Percentiles rank a stretch among this genome's conserved stretches.
Conservation (phyloP, 2,797 vertebrate genomes). For the Premnoplex brunnescens region DNA sequence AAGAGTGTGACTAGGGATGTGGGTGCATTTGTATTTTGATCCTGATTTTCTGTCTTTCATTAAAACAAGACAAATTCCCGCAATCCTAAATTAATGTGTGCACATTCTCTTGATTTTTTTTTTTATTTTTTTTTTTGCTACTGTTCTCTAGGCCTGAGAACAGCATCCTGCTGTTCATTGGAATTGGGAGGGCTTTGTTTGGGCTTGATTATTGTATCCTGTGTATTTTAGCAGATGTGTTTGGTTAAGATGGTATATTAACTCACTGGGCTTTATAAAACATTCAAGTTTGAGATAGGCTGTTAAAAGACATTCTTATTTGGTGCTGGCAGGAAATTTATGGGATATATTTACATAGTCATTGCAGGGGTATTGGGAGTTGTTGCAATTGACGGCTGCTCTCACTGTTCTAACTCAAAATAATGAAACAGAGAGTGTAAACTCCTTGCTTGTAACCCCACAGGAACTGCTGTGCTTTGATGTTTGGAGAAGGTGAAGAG, state of each 20-base stretch:
- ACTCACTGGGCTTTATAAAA: not conserved
- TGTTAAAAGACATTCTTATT: not conserved
- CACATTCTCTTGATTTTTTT: not conserved
- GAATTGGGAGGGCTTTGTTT: not conserved
- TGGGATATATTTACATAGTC: not conserved
- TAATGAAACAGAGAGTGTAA: not conserved
- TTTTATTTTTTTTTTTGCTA: not conserved
- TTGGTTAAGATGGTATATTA: not conserved
- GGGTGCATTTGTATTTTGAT: not conserved
- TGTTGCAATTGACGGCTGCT: not conserved
- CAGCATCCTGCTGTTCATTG: not conserved
- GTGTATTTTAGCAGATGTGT: not conserved
- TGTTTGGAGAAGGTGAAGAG: conserved; percentile 47
- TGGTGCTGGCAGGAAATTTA: not conserved
- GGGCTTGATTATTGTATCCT: not conserved
- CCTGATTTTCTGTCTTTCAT: not conserved
- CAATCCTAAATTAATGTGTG: not conserved
- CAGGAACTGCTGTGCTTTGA: conserved; percentile 47
- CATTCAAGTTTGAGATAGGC: not conserved
- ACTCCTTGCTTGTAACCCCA: not conserved
- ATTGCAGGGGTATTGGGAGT: not conserved
- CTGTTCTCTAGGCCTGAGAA: not conserved
- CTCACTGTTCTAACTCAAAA: not conserved
- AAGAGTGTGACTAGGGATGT: no score
- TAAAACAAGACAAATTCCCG: not conserved